Conservation (phyloP, 1,140 invertebrate genomes). For the Bombus picipes region DNA sequence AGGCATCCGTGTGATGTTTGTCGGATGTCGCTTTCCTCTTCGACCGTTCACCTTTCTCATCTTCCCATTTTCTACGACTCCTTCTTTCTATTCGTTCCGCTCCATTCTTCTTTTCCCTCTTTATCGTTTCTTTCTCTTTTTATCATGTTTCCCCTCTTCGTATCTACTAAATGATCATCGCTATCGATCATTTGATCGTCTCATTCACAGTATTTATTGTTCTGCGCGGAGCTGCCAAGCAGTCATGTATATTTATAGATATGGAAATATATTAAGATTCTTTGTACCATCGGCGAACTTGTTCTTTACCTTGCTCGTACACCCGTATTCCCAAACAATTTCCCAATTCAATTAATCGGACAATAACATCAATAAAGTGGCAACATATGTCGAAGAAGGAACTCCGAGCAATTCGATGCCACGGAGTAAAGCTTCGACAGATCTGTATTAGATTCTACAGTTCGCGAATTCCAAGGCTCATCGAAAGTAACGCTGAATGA, state of each 20-base stretch:
- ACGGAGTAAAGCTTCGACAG: not conserved
- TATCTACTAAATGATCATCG: not conserved
- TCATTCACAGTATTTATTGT: conserved; percentile 65
- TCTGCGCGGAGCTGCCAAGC: conserved; percentile 33
- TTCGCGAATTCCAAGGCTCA: conserved; percentile 2
- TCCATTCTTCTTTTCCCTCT: conserved; percentile 1
- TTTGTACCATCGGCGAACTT: not conserved
- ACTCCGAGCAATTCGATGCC: not conserved
- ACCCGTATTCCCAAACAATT: too few relatives aligned
- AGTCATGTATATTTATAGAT: conserved; percentile 66
- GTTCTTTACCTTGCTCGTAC: not conserved
- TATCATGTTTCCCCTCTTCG: conserved; percentile 26
- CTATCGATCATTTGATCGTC: conserved; percentile 11
- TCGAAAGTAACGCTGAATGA: conserved; percentile 55
- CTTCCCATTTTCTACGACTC: not conserved
- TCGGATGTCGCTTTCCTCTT: conserved; percentile 29
- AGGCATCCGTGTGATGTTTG: not conserved
- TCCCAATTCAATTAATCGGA: conserved; percentile 25
- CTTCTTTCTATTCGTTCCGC: conserved; percentile 41
- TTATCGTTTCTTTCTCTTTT: conserved; percentile 30
- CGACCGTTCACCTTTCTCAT: conserved; percentile 4
- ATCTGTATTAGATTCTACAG: not conserved
- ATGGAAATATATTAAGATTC: conserved; percentile 64
- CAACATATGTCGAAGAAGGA: not conserved
- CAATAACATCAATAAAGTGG: not conserved